phyloP scores from a whole-genome alignment of 2,113 vertebrate genomes.

The Ariopsis seemanni region DNA sequence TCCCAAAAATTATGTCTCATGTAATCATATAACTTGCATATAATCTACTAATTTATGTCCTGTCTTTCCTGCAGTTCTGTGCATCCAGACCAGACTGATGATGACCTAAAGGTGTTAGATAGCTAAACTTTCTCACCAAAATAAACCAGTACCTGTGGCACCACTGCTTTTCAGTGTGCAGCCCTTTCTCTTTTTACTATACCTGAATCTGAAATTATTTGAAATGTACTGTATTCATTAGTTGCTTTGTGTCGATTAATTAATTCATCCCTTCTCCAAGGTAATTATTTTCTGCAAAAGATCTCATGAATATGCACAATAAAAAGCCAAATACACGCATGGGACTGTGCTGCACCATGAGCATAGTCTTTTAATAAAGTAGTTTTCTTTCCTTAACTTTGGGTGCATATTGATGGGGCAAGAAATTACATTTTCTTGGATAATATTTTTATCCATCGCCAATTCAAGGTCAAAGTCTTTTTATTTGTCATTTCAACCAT shows the following conservation, averaged over 20 bases:
- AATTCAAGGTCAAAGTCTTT: too few relatives aligned
- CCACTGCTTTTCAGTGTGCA: not conserved
- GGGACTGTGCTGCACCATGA: not conserved
- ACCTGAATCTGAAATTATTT: not conserved
- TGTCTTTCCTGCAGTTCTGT: too few relatives aligned
- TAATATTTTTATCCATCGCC: too few relatives aligned
- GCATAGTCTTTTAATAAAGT: conserved; percentile 10
- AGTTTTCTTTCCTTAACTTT: not conserved
- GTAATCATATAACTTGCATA: not conserved
- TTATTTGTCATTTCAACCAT: too few relatives aligned
- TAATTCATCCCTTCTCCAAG: not conserved
- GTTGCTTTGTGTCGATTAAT: not conserved
- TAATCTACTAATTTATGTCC: too few relatives aligned
- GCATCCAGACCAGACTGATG: too few relatives aligned
- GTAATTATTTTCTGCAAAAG: conserved; percentile 9
- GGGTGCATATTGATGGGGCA: not conserved
- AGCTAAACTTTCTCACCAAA: not conserved
- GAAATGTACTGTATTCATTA: not conserved
- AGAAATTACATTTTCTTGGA: not conserved
- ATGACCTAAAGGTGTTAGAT: too few relatives aligned
- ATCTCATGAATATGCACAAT: not conserved
- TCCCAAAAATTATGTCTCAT: not conserved
- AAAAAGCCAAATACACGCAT: not conserved
- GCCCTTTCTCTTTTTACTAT: not conserved
- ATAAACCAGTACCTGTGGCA: not conserved